Conservation (phyloP, 2,113 vertebrate species). For the Dolichotis patagonum region DNA sequence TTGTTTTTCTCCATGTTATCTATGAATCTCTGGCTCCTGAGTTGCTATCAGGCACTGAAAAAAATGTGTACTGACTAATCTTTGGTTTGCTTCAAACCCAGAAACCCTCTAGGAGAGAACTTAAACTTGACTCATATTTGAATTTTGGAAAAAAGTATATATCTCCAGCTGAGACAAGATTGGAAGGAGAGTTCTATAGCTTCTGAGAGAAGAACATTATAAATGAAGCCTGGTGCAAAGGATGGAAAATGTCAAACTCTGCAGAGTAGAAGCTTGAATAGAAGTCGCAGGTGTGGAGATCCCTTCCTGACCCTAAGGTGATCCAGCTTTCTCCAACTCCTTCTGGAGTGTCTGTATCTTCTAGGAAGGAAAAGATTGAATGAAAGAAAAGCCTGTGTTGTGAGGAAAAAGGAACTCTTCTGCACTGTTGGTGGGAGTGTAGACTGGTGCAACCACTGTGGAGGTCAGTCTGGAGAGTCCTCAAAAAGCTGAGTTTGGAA, state of each 20-base stretch:
- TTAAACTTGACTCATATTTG: neutral
- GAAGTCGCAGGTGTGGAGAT: neutral
- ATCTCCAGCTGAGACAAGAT: neutral
- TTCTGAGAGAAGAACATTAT: neutral
- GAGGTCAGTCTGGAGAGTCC: too few relatives aligned
- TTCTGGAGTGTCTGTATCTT: neutral
- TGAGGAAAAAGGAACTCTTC: too few relatives aligned
- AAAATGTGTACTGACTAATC: neutral
- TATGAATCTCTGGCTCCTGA: neutral
- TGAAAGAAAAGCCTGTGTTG: neutral
- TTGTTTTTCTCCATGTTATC: neutral
- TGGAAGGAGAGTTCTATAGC: neutral
- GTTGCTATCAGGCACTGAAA: neutral
- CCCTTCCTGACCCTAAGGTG: neutral
- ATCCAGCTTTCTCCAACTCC: neutral
- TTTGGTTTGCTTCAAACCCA: conserved; percentile 1
- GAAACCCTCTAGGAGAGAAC: neutral
- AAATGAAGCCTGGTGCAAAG: neutral
- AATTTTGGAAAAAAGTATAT: neutral
- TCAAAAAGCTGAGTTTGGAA: too few relatives aligned
- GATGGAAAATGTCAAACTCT: neutral
- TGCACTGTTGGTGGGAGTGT: too few relatives aligned
- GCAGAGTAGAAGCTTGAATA: neutral
- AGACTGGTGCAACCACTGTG: too few relatives aligned
- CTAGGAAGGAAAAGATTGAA: neutral